A percentile compares a stretch with the other conserved stretches of the same genome.
Conservation (phyloP, 1,140 invertebrate species). For the Magallana gigas region DNA sequence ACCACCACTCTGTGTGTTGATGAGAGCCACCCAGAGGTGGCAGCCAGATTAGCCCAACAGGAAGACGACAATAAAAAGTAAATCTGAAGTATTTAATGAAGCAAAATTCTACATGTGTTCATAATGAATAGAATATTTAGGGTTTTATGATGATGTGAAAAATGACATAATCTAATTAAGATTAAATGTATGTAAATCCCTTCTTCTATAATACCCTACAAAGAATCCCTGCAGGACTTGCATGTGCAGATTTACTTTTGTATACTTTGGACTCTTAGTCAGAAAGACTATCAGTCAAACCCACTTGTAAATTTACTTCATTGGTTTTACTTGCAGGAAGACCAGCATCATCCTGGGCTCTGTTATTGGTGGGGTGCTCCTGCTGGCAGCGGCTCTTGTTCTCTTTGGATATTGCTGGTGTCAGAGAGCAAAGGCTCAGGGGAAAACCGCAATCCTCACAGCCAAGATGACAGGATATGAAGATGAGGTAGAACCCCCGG, state of each 20-base stretch:
- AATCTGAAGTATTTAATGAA: not conserved
- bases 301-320: too few species aligned
- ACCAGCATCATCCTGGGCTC: constrained; percentile 62
- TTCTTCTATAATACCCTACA: too few species aligned
- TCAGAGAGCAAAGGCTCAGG: constrained; percentile 88
- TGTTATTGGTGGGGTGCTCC: constrained; percentile 82
- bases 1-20: constrained; percentile 71
- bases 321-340: constrained; percentile 41
- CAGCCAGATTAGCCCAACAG: not conserved
- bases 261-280: too few species aligned
- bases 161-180: too few species aligned
- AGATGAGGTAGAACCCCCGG: constrained; percentile 69
- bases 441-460: constrained; percentile 94
- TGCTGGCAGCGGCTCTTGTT: constrained; percentile 84
- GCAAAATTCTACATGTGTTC: too few species aligned
- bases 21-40: constrained; percentile 54
- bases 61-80: not conserved
- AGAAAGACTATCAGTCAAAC: too few species aligned
- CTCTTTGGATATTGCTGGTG: constrained; percentile 86
- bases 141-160: too few species aligned
- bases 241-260: too few species aligned
- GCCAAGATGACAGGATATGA: constrained; percentile 76
- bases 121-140: too few species aligned
- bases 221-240: too few species aligned
- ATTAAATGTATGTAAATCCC: too few species aligned